A percentile compares a stretch with the other conserved stretches of the same genome.
These are phyloP conservation scores for Leuctra nigra DNA, from an alignment of 2,888 invertebrate genomes.

Conservation along the genomic window DNA sequence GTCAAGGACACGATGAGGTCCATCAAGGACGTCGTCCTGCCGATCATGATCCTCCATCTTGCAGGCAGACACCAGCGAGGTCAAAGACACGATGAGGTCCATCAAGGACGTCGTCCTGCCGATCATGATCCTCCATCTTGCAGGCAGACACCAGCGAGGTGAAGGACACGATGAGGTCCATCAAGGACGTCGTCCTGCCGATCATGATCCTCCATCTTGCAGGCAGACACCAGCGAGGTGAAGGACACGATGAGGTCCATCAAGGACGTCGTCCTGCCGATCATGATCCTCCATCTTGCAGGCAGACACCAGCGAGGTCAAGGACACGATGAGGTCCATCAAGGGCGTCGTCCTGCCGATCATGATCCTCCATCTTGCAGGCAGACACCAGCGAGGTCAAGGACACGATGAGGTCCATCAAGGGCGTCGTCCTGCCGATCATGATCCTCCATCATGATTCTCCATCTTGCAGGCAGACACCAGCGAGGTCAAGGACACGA, in stretches of 20 bases:
- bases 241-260: slow-evolving; percentile 57
- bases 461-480: slow-evolving; percentile 44
- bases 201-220: too few species aligned
- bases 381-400: slow-evolving; percentile 55
- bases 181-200: slow-evolving; percentile 55
- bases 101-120: slow-evolving; percentile 56
- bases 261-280: slow-evolving; percentile 53
- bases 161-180: slow-evolving; percentile 54
- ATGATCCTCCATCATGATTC: too few species aligned
- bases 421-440: slow-evolving; percentile 57
- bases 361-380: too few species aligned
- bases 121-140: too few species aligned
- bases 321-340: slow-evolving; percentile 55
- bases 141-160: slow-evolving; percentile 51
- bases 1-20: slow-evolving; percentile 56
- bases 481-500: slow-evolving; percentile 53
- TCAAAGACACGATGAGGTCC: slow-evolving; percentile 56
- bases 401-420: slow-evolving; percentile 54
- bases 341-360: slow-evolving; percentile 57
- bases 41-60: too few species aligned
- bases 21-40: slow-evolving; percentile 53
- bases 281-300: too few species aligned
- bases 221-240: slow-evolving; percentile 51
- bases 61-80: slow-evolving; percentile 48
- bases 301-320: slow-evolving; percentile 53